These are phyloP conservation scores for Danio aesculapii DNA, from an alignment of 2,797 vertebrate genomes.

Conservation along the genomic window DNA sequence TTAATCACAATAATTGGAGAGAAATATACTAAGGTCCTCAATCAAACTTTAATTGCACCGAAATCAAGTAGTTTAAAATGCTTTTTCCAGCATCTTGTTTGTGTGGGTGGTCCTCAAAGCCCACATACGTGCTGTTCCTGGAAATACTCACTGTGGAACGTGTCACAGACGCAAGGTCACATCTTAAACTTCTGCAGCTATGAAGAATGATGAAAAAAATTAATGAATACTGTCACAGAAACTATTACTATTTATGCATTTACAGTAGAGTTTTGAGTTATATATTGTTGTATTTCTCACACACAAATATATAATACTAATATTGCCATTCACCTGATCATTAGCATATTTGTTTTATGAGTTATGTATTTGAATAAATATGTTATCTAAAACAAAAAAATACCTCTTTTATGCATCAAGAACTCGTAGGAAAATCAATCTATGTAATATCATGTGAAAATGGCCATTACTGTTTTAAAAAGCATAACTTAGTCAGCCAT, in stretches of 20 bases:
- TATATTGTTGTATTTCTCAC: background rate
- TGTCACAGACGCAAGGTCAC: background rate
- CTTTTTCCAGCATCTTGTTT: slow-evolving; percentile 18
- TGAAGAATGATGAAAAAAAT: no score
- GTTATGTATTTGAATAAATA: background rate
- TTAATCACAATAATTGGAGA: slow-evolving; percentile 10
- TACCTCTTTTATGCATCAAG: background rate
- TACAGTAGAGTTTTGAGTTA: background rate
- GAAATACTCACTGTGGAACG: background rate
- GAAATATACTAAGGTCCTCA: background rate
- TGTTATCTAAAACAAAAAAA: background rate
- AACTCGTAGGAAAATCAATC: background rate
- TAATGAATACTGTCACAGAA: background rate
- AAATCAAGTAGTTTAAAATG: background rate
- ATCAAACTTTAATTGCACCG: background rate
- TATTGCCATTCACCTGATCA: background rate
- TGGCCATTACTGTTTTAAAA: background rate
- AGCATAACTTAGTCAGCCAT: slow-evolving; percentile 5
- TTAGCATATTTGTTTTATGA: background rate
- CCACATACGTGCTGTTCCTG: slow-evolving; percentile 1
- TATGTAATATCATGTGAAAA: slow-evolving; percentile 6
- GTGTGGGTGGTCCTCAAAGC: slow-evolving; percentile 18
- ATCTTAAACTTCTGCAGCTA: background rate
- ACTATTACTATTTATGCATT: background rate
- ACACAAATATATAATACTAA: background rate